Evolutionary conservation across 2,113 vertebrate genomes (phyloP), one percentile per base, ranked within the genome.

Genomic region (Leiothrix lutea): DNA sequence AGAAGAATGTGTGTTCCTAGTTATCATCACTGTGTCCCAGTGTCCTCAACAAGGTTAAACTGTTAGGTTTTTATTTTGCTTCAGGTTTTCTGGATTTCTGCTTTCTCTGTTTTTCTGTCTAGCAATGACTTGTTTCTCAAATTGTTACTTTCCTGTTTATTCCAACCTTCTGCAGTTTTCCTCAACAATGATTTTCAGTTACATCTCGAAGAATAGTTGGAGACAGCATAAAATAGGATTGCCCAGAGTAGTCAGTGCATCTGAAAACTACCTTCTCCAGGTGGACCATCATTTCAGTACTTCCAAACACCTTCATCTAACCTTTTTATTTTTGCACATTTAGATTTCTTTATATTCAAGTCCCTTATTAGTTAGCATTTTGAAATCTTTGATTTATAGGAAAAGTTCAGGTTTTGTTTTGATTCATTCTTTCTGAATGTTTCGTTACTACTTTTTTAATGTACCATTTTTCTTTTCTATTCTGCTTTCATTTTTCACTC

Each of bases 401-500:
- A 78, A 79, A n/a, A 80, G n/a, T 80, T 92, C 16, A 8, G 0
- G 5, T 71, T 87, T 86, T 71, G 17, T 61, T 95, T 82, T 74
- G 57, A 78, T 86, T 88, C 14, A 71, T 72, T 33, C 22, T 92
- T 42, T 74, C 60, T 67, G 62, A 62, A 56, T 75, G 48, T 78
- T 90, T 88, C 28, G 16, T 64, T 56, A 12, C 23, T 67, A 3
- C 12, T 58, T 64, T 44, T 69, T 74, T 70, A 47, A 31, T 36
- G 17, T 71, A 44, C 19, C 8, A 0, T 73, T 93, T 94, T 60
- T 79, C 57, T 2, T 80, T 94, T 74, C 42, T 91, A 13, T 61
- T 94, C 56, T 92, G 44, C 67, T 88, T 66, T 86, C 47, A 38
- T 93, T 95, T 90, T 86, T 95, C 54, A 54, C 58, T 91, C 35